Conservation (phyloP, 2,113 vertebrate genomes). For the Ivindomyrus marchei region DNA sequence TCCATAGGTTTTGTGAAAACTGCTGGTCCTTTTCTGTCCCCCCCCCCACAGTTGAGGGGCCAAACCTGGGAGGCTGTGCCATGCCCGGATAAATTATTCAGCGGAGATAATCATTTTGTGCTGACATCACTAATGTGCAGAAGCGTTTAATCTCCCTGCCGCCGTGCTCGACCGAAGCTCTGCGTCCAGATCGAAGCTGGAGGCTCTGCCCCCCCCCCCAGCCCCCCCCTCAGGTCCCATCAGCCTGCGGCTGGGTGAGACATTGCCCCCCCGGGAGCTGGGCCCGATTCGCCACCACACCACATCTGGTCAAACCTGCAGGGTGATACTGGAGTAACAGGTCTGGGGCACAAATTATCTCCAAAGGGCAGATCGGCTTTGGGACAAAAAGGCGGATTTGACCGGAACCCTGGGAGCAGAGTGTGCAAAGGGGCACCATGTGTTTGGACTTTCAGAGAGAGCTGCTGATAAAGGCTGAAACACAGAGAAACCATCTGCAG, state of each 20-base stretch:
- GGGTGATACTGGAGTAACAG: not conserved
- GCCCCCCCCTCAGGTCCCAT: not conserved
- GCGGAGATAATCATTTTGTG: conserved; percentile 94
- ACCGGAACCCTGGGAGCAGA: not conserved
- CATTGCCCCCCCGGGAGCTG: conserved; percentile 31
- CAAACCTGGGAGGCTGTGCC: conserved; percentile 81
- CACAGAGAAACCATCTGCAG: not conserved
- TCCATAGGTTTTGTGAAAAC: conserved; percentile 78
- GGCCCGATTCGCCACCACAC: not conserved
- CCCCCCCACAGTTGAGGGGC: conserved; percentile 58
- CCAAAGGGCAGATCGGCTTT: not conserved
- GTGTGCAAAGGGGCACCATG: not conserved
- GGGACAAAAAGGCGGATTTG: not conserved
- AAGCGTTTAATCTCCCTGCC: conserved; percentile 89
- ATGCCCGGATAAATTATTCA: conserved; percentile 90
- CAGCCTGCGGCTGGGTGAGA: too few relatives aligned
- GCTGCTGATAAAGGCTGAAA: not conserved
- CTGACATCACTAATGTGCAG: conserved; percentile 98
- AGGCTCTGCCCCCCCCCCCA: conserved; percentile 24
- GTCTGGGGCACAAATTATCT: not conserved
- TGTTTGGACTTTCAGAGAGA: not conserved
- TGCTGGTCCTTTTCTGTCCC: conserved; percentile 82
- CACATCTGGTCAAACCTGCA: not conserved
- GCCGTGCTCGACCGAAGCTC: conserved; percentile 55
- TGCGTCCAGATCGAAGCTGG: conserved; percentile 66